Base-by-base conservation (phyloP, 2,888 invertebrate genomes). In the Cheilosia variabilis region DNA sequence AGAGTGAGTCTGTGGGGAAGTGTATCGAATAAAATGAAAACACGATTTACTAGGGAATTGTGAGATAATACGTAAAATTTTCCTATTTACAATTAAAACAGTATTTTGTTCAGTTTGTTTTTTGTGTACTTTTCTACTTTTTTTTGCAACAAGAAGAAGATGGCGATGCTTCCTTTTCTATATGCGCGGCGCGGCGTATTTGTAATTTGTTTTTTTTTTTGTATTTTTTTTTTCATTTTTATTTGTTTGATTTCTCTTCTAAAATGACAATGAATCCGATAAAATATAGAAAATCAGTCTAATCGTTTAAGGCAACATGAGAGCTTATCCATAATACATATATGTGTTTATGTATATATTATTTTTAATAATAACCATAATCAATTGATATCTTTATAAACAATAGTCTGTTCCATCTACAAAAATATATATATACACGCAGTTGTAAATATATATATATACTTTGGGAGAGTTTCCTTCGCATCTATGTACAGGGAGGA, bases 261-360 rank as follows among this genome's bases (percentile, higher is more conserved):
- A 81, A 87, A 88, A 88, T 88, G 88, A 86, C 87, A 86, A 88
- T 87, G 88, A 87, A 88, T 87, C 87, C 81, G 87, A 78, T 87
- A 84, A 84, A 87, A 90, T 91, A 89, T 90, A 91, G 89, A 94
- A 94, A 94, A 94, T 94, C 94, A 94, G 94, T 94, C 94, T 94
- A 94, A 94, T 94, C 93, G 93, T 94, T 93, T 94, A 94, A 94
- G 94, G 94, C 94, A 94, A 94, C 94, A 93, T 93, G 93, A 94
- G 94, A 94, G 93, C 93, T 93, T 91, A 90, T 89, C 89, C 90
- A 75, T 87, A 82, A 80, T 80, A 31, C 31, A 66, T 82, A 68
- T n/a, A n/a, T 77, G 66, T 75, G 24, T 57, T 22, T 55, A 55
- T 63, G 52, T 62, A 47, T 69, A 69, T 71, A 52, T 72, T 80